phyloP scores from a whole-genome alignment of 2,113 vertebrate species.

The Phalacrocorax carbo region DNA sequence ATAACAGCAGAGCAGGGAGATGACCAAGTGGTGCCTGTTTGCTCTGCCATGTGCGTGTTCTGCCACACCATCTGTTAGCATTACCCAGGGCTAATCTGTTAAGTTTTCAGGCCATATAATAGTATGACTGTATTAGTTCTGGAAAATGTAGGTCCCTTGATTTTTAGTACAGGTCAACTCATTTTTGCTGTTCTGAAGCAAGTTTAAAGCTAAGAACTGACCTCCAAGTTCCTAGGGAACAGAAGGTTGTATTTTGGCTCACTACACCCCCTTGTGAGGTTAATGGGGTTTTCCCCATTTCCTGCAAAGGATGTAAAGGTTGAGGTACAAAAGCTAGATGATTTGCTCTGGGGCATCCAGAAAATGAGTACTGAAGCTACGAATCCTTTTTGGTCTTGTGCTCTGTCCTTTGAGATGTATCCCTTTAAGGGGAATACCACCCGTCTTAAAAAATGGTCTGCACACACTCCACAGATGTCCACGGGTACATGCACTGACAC shows the following conservation, averaged over 20 bases:
- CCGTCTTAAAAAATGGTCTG: neutral
- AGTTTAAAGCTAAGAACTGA: neutral
- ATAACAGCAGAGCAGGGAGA: neutral
- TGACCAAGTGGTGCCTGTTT: neutral
- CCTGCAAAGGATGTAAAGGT: neutral
- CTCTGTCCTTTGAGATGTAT: neutral
- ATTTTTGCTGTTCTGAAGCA: neutral
- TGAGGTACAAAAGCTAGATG: neutral
- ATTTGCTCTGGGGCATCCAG: neutral
- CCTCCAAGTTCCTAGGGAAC: neutral
- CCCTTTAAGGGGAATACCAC: neutral
- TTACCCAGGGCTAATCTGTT: neutral
- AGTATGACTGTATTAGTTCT: neutral
- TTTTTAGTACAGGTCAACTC: neutral
- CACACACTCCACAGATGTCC: neutral
- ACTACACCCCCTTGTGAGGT: neutral
- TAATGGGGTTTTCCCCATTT: neutral
- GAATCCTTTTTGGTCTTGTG: neutral
- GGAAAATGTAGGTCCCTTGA: neutral
- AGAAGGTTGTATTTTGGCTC: neutral
- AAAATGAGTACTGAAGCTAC: neutral
- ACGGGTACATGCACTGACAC: neutral
- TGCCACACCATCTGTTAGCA: constrained; percentile 30
- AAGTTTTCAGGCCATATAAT: neutral
- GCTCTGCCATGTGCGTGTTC: neutral